phyloP scores from a whole-genome alignment of 1,140 invertebrate species.

The Dreissena polymorpha region DNA sequence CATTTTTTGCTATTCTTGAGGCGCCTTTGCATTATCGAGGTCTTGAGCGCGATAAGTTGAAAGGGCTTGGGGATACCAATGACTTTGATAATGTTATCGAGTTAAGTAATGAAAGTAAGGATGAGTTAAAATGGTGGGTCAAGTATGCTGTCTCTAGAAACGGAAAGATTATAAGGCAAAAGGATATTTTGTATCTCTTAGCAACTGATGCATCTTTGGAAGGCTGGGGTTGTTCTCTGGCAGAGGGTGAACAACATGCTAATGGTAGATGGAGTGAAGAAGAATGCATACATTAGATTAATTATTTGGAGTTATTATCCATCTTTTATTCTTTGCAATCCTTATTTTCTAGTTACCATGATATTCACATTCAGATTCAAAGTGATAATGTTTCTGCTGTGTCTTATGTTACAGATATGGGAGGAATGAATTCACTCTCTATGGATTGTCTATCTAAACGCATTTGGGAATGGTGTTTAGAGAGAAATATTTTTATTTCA shows the following conservation, averaged over 20 bases:
- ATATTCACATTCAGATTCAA: conserved; percentile 16
- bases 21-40: conserved; percentile 3
- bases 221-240: conserved; percentile 5
- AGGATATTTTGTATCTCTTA: not conserved
- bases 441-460: conserved; percentile 4
- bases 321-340: conserved; percentile 21
- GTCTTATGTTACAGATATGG: conserved; percentile 45
- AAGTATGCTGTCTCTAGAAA: not conserved
- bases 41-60: not conserved
- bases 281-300: not conserved
- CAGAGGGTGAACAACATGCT: not conserved
- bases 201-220: conserved; percentile 5
- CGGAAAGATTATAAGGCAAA: not conserved
- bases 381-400: conserved; percentile 35
- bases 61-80: not conserved
- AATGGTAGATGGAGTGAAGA: not conserved
- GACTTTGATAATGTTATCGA: not conserved
- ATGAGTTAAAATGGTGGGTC: conserved; percentile 15
- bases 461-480: conserved; percentile 42
- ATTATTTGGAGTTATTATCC: conserved; percentile 24
- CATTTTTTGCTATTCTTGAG: conserved; percentile 18
- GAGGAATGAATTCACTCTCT: not conserved
- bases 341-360: not conserved
- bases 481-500: conserved; percentile 46
- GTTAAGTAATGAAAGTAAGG: not conserved